Evolutionary conservation across 2,888 invertebrate species (phyloP).

Genomic region (Autographa gamma): DNA sequence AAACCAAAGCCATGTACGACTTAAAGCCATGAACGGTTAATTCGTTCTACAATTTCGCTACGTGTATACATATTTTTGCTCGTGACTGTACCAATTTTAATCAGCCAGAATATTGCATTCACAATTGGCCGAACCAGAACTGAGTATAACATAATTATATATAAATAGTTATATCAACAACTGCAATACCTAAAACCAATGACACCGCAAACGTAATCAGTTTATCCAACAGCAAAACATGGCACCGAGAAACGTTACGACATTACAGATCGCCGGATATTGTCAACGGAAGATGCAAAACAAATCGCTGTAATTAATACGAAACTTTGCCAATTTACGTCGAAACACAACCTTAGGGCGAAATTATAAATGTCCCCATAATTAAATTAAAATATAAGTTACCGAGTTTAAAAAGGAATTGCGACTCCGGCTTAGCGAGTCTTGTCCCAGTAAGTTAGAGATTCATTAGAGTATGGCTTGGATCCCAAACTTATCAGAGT

Average conservation of each 20-base stretch:
- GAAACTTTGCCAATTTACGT: slow-evolving; percentile 83
- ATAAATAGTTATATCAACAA: neutral
- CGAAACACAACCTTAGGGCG: slow-evolving; percentile 68
- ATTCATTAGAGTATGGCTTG: slow-evolving; percentile 72
- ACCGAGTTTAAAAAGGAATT: slow-evolving; percentile 83
- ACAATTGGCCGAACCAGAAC: neutral
- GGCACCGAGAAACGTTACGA: slow-evolving; percentile 24
- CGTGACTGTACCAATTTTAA: too few species aligned
- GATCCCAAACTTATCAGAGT: slow-evolving; percentile 13
- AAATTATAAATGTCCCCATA: slow-evolving; percentile 81
- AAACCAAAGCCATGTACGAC: too few species aligned
- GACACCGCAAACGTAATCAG: neutral
- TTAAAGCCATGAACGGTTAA: too few species aligned
- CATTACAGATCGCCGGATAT: slow-evolving; percentile 58
- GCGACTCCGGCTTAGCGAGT: slow-evolving; percentile 73
- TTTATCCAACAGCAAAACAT: neutral
- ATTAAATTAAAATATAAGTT: slow-evolving; percentile 86
- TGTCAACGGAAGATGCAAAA: slow-evolving; percentile 71
- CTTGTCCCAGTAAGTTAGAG: slow-evolving; percentile 74
- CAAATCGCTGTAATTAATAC: slow-evolving; percentile 81
- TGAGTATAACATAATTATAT: too few species aligned
- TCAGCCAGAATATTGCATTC: neutral
- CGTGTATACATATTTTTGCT: too few species aligned
- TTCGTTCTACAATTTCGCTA: too few species aligned
- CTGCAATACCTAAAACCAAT: neutral